Percentiles rank a stretch among this genome's conserved stretches.
Evolutionary conservation across 2,797 vertebrate species (phyloP).

Genomic region (Silurus aristotelis): DNA sequence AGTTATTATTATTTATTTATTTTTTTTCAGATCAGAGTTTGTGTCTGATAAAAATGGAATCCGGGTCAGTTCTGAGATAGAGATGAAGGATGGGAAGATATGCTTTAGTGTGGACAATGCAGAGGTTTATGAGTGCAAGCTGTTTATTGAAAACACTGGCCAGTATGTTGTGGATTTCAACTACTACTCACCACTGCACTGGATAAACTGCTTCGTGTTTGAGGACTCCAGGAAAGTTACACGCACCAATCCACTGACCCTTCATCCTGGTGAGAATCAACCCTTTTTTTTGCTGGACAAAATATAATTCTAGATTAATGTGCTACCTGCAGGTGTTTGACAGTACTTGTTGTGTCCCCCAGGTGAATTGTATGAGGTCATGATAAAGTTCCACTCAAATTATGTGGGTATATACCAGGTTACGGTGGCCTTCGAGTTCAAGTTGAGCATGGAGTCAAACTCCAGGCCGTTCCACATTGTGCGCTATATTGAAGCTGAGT

Average conservation of each 20-base stretch:
- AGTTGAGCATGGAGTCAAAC: constrained; percentile 53
- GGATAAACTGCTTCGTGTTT: constrained; percentile 66
- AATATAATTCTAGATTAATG: neutral
- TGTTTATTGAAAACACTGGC: constrained; percentile 78
- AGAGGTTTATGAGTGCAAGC: constrained; percentile 12
- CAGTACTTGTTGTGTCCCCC: neutral
- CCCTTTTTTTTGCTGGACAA: neutral
- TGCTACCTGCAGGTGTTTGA: neutral
- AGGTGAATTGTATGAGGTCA: constrained; percentile 77
- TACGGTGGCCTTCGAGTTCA: constrained; percentile 80
- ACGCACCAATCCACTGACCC: constrained; percentile 49
- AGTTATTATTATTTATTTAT: too few relatives aligned
- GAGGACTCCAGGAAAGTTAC: constrained; percentile 66
- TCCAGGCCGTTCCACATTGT: constrained; percentile 77
- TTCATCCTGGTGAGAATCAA: constrained; percentile 42
- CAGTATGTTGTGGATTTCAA: constrained; percentile 69
- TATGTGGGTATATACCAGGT: constrained; percentile 75
- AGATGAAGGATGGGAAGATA: constrained; percentile 65
- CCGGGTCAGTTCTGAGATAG: constrained; percentile 63
- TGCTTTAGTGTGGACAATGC: constrained; percentile 47
- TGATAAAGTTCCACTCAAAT: constrained; percentile 67
- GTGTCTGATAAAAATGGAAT: constrained; percentile 76
- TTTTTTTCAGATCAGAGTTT: constrained; percentile 70
- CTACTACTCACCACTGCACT: constrained; percentile 65
- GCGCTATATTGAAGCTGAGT: constrained; percentile 74